These are phyloP conservation scores for Drosophila setifemur DNA, from an alignment of 1,140 invertebrate genomes.

Conservation along the genomic window DNA sequence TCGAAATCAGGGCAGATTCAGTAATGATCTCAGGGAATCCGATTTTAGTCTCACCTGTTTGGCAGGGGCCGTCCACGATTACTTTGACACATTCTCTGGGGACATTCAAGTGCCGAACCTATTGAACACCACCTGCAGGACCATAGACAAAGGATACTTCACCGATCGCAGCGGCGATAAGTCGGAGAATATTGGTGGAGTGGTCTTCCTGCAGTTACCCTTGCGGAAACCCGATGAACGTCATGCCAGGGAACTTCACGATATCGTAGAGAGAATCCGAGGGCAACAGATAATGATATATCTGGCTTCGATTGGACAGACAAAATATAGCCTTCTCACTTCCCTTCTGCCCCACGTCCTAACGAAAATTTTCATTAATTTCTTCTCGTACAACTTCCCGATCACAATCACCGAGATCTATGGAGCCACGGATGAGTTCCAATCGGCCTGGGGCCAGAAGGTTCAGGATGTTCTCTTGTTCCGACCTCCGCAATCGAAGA, in stretches of 20 bases:
- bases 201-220: conserved; percentile 83
- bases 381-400: conserved; percentile 88
- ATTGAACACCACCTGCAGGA: conserved; percentile 82
- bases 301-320: conserved; percentile 87
- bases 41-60: conserved; percentile 86
- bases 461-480: conserved; percentile 88
- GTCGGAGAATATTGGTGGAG: conserved; percentile 74
- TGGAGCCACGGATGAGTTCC: conserved; percentile 68
- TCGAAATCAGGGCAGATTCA: conserved; percentile 83
- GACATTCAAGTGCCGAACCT: conserved; percentile 62
- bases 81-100: conserved; percentile 52
- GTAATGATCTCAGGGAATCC: conserved; percentile 86
- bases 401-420: conserved; percentile 88
- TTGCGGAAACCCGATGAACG: conserved; percentile 78
- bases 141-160: conserved; percentile 81
- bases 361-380: conserved; percentile 87
- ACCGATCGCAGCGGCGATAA: conserved; percentile 65
- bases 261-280: conserved; percentile 85
- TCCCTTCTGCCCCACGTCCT: conserved; percentile 87
- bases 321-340: conserved; percentile 86
- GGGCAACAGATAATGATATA: conserved; percentile 87
- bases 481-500: conserved; percentile 91
- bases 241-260: conserved; percentile 83
- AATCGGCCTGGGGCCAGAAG: conserved; percentile 87
- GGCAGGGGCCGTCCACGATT: conserved; percentile 71